phyloP scores from a whole-genome alignment of 2,797 vertebrate species.

The Stomatorhinus walkeri region DNA sequence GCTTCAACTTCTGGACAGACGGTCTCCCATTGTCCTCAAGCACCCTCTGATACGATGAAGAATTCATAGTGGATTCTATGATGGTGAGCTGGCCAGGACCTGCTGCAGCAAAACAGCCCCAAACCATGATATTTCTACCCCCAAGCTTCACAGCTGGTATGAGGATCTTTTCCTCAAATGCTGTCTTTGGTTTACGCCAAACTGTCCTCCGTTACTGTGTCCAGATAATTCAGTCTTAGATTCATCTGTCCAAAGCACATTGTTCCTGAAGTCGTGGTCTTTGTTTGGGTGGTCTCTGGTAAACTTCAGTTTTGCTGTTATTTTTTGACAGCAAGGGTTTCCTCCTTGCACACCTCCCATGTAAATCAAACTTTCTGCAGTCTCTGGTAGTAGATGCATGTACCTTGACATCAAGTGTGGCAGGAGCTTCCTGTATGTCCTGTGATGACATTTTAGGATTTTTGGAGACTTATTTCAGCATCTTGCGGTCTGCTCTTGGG shows the following conservation, averaged over 20 bases:
- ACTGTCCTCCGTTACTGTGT: not conserved
- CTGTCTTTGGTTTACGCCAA: not conserved
- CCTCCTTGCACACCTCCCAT: not conserved
- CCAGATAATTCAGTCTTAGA: not conserved
- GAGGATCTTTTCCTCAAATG: not conserved
- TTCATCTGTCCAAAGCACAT: not conserved
- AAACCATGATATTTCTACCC: not conserved
- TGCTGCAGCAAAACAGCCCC: not conserved
- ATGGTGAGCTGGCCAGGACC: not conserved
- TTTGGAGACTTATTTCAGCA: no score
- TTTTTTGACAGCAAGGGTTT: not conserved
- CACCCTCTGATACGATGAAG: not conserved
- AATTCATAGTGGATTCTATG: not conserved
- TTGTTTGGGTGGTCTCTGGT: not conserved
- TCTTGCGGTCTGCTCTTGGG: not conserved
- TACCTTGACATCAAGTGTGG: not conserved
- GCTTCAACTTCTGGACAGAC: not conserved
- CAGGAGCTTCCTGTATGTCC: not conserved
- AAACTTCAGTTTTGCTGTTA: not conserved
- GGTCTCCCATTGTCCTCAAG: not conserved
- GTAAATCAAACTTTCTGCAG: not conserved
- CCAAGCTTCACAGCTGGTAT: not conserved
- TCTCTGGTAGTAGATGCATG: not conserved
- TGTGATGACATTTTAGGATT: not conserved
- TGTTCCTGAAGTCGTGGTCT: not conserved